Conservation (phyloP, 2,888 invertebrate genomes). For the Caenorhabditis parvicauda region DNA sequence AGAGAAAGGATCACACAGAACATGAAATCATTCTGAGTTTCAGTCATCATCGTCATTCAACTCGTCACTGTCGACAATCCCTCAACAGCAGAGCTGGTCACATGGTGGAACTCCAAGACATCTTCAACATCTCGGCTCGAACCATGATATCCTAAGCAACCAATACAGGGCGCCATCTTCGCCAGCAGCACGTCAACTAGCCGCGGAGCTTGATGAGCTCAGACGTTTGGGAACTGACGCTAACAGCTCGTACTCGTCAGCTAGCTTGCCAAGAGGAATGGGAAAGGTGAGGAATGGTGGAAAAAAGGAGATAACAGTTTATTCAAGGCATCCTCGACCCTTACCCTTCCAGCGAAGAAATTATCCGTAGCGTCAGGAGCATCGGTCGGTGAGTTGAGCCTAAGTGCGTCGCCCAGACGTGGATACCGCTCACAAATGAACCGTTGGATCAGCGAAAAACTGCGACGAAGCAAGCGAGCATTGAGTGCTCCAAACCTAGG, state of each 20-base stretch:
- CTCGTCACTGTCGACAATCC: conserved; percentile 52
- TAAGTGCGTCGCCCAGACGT: conserved; percentile 29
- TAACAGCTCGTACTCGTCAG: conserved; percentile 34
- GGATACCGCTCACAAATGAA: conserved; percentile 46
- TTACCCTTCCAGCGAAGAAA: conserved; percentile 49
- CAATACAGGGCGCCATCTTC: conserved; percentile 51
- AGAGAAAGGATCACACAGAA: conserved; percentile 16
- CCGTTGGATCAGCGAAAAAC: conserved; percentile 44
- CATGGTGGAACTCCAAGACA: conserved; percentile 33
- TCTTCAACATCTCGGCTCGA: conserved; percentile 15
- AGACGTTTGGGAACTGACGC: conserved; percentile 40
- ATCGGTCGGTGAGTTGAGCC: conserved; percentile 40
- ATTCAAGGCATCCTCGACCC: conserved; percentile 50
- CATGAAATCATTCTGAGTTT: too few relatives aligned
- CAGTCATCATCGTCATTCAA: conserved; percentile 61
- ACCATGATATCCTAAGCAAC: conserved; percentile 13
- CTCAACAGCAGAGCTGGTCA: conserved; percentile 44
- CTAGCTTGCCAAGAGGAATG: conserved; percentile 53
- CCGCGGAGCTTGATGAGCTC: conserved; percentile 61
- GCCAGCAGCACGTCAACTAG: conserved; percentile 59
- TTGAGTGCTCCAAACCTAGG: conserved; percentile 90
- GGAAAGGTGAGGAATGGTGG: conserved; percentile 18
- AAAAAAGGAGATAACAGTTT: neutral
- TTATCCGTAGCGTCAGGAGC: conserved; percentile 39
- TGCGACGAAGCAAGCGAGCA: conserved; percentile 69